Conservation (phyloP, 2,113 vertebrate species). For the Nesospiza acunhae region DNA sequence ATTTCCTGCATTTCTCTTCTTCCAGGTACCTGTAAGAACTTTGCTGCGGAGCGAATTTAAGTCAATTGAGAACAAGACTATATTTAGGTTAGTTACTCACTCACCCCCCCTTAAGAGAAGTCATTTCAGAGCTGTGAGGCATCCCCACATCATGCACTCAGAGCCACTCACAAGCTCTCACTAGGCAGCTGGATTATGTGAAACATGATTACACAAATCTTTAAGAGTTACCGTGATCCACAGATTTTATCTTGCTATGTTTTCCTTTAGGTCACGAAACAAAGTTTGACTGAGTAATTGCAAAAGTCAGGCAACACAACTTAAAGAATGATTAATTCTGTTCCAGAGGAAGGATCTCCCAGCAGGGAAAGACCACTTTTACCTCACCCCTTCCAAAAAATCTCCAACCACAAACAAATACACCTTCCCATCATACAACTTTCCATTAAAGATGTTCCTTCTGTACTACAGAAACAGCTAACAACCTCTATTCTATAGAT, state of each 20-base stretch:
- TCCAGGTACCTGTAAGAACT: not conserved
- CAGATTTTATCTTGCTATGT: not conserved
- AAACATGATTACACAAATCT: not conserved
- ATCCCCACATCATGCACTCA: not conserved
- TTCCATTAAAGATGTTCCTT: not conserved
- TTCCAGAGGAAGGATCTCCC: not conserved
- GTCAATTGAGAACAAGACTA: not conserved
- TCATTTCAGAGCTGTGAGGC: not conserved
- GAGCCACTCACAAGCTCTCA: not conserved
- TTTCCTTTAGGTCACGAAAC: not conserved
- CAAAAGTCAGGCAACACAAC: not conserved
- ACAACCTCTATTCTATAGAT: fast-evolving
- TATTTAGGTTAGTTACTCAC: not conserved
- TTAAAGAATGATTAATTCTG: not conserved
- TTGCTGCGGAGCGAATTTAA: not conserved
- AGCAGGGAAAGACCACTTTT: too few species aligned
- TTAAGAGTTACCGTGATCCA: not conserved
- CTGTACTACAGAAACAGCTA: not conserved
- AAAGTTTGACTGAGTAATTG: not conserved
- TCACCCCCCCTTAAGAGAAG: not conserved
- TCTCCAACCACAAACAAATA: not conserved
- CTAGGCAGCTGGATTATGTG: not conserved
- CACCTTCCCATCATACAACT: not conserved
- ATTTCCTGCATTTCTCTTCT: not conserved
- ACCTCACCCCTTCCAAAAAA: not conserved